These are phyloP conservation scores for Trichomalopsis sarcophagae DNA, from an alignment of 1,140 invertebrate genomes.

Conservation along the genomic window DNA sequence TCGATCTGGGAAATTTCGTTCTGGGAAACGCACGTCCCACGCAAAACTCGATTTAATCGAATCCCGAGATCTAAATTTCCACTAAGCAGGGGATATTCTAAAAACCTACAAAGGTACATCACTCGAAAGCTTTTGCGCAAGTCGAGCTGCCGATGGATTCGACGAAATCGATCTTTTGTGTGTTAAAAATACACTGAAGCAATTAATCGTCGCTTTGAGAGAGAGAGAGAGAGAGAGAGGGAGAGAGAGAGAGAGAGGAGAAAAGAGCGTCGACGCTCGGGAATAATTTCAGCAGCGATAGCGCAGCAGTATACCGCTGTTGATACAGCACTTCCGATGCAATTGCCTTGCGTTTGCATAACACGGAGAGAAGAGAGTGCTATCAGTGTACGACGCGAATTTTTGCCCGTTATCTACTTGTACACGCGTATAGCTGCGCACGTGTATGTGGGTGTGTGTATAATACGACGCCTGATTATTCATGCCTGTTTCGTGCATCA, in stretches of 20 bases:
- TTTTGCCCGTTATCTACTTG: neutral
- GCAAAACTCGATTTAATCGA: neutral
- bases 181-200: neutral
- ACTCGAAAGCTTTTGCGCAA: neutral
- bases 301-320: neutral
- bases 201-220: neutral
- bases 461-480: neutral
- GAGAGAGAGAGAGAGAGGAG: too few species aligned
- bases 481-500: neutral
- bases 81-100: neutral
- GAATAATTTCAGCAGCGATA: neutral
- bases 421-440: neutral
- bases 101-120: neutral
- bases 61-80: neutral
- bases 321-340: constrained; percentile 20
- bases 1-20: neutral
- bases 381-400: neutral
- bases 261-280: neutral
- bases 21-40: neutral
- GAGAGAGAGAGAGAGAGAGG: too few species aligned
- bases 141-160: neutral
- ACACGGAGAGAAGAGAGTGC: neutral
- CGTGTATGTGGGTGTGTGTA: neutral
- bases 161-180: neutral
- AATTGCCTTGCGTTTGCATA: constrained; percentile 4